Percentiles rank a stretch among this genome's conserved stretches.
These are phyloP conservation scores for Drosophila neutralis DNA, from an alignment of 2,888 invertebrate species.

Conservation along the genomic window DNA sequence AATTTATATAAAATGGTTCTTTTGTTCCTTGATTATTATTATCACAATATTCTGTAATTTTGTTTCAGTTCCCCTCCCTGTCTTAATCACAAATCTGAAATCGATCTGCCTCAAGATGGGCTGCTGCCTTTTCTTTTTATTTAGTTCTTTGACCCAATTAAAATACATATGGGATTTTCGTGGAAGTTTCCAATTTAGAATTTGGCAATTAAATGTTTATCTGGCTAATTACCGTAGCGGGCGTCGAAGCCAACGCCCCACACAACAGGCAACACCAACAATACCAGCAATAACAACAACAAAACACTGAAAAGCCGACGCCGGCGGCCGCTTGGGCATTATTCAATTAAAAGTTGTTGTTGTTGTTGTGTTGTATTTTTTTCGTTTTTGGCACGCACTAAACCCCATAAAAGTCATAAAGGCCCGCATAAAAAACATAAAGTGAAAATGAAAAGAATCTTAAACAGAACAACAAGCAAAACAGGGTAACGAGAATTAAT, in stretches of 20 bases:
- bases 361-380: conserved; percentile 30
- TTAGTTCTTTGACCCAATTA: conserved; percentile 64
- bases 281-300: conserved; percentile 32
- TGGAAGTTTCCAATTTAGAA: conserved; percentile 67
- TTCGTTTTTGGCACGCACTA: conserved; percentile 84
- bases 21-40: background rate
- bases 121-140: conserved; percentile 11
- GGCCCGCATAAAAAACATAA: conserved; percentile 83
- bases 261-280: conserved; percentile 39
- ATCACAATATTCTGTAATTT: background rate
- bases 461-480: conserved; percentile 57
- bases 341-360: conserved; percentile 83
- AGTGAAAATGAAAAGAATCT: conserved; percentile 83
- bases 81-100: background rate
- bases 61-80: background rate
- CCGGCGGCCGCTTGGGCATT: conserved; percentile 65
- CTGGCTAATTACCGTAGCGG: conserved; percentile 70
- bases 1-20: background rate
- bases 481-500: conserved; percentile 57
- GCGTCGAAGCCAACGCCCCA: conserved; percentile 69
- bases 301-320: conserved; percentile 43
- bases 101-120: conserved; percentile 1
- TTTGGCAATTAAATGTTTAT: conserved; percentile 80
- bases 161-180: conserved; percentile 62
- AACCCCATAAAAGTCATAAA: conserved; percentile 85